These are phyloP conservation scores for Turritopsis rubra DNA, from an alignment of 30 jellyfish, hydroid and myxozoan genomes.

Conservation along the genomic window DNA sequence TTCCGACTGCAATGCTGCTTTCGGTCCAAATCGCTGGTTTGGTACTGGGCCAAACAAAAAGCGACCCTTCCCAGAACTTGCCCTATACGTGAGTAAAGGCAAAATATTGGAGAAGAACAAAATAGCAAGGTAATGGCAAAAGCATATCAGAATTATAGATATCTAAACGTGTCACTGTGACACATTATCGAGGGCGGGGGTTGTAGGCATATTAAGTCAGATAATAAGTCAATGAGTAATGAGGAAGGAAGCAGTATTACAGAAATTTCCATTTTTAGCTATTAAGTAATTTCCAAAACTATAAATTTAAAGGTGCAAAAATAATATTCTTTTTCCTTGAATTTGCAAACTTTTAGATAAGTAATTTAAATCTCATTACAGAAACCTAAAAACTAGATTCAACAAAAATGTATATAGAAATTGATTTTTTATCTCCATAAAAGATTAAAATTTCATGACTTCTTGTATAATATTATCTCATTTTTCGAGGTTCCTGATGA, in stretches of 20 bases:
- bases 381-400: no score
- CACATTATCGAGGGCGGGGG: not conserved
- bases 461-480: no score
- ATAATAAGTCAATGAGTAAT: not conserved
- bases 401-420: no score
- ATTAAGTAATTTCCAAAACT: not conserved
- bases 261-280: not conserved
- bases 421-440: no score
- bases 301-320: no score
- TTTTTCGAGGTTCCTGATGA: no score
- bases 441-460: no score
- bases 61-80: constrained; percentile 4
- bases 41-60: constrained; percentile 75
- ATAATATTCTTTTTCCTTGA: not conserved
- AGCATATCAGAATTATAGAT: no score
- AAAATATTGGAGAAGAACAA: not conserved
- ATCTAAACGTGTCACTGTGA: no score
- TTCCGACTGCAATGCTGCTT: constrained; percentile 35
- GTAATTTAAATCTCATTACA: no score
- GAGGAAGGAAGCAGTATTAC: not conserved
- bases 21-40: constrained; percentile 62
- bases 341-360: no score
- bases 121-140: not conserved
- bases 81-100: not conserved
- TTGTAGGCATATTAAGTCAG: not conserved